Evolutionary conservation across 2,888 invertebrate species (phyloP), one percentile per base, ranked within the genome.

Genomic region (Linnaemya tessellans): DNA sequence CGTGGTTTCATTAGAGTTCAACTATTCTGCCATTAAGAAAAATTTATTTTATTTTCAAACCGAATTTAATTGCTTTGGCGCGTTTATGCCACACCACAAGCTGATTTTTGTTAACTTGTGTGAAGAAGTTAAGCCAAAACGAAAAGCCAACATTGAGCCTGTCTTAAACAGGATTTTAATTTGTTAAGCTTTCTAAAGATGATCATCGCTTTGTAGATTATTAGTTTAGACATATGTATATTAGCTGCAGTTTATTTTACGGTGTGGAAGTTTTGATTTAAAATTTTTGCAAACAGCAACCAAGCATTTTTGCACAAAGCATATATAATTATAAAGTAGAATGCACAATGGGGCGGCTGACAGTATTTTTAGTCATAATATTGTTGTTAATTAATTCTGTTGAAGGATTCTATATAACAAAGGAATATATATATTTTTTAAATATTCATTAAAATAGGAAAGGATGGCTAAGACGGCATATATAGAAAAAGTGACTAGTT

Each of bases 161-260:
- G 71, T 51, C 64, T 85, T 71, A 79, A 71, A 83, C 58, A 71
- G 83, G 75, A 85, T 83, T 85, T 82, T 60, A 82, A 85, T 85
- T 85, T 82, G 74, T 65, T 85, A 85, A 82, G 82, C 82, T 85
- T 82, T 82, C 82, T 70, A 85, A 82, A 82, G 82, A 70, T 71
- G 78, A 83, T 80, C 35, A 64, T 62, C 54, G 38, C 18, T 5
- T 67, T 67, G 60, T 67, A 35, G 38, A 35, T 82, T 71, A 82
- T 77, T 65, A 65, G 62, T 71, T 70, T 64, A 70, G 77, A 80
- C 77, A 80, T 70, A 38, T 77, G 77, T 70, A 38, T 77, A 65
- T 74, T 64, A 58, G 79, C 74, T 75, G 62, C 56, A 82, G 71
- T 83, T 85, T 85, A 54, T 83, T 80, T 80, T 65, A 65, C 20